Evolutionary conservation across 2,113 vertebrate genomes (phyloP), one percentile per base, ranked within the genome.

Genomic region (Anguilla japonica): DNA sequence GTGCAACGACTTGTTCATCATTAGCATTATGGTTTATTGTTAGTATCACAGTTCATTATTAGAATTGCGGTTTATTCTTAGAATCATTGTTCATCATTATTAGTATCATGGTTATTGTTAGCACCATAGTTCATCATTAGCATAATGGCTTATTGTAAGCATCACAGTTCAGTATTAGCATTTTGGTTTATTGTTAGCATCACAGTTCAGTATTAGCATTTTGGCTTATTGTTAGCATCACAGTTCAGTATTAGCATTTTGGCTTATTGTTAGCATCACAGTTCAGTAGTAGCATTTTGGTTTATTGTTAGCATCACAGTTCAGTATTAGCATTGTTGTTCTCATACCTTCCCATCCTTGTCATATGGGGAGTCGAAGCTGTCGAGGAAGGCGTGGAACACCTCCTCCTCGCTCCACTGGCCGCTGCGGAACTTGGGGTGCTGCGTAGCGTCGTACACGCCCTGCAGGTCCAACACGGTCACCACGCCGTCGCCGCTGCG

Each of bases 371-470:
- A 92, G 43, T 96, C 95, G 0, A 96, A 96, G 87, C 90, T 95
- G 84, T 94, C 93, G 50, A 96, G 89, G 90, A 96, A 96, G 39
- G 60, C 83, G 20, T 71, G 88, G 41, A 96, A 94, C 29, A 94
- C 95, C 57, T 95, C 91, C 0, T 95, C 94, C 86, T 96, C 94
- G 0, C 92, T 95, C 95, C 95, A 95, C 87, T 96, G 88, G 39
- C 95, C 95, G 0, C 92, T 96, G 60, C 39, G 91, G 87, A 92
- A 93, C 88, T 95, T 96, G 41, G 95, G 94, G 87, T 96, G 95
- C 56, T 85, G 82, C 0, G 43, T 89, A 86, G 91, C 88, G 0
- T 93, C 93, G 89, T 96, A 96, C 0, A 95, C 92, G 0, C 94
- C 94, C 0, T 90, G 89, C 16, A 96, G 93, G 85, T 96, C 95